phyloP scores from a whole-genome alignment of 2,888 invertebrate species.

The Rhagonycha fulva region DNA sequence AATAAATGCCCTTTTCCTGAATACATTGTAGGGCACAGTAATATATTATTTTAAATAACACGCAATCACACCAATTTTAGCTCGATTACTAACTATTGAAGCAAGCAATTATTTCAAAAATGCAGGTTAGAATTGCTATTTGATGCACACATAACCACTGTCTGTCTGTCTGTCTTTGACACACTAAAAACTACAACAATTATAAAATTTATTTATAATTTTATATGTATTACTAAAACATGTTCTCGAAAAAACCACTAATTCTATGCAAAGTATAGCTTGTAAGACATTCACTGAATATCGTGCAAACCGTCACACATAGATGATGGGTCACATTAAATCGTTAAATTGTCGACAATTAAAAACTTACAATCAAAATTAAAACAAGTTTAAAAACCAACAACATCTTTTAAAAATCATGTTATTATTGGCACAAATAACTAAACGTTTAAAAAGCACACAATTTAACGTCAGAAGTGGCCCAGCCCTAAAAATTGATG shows the following conservation, averaged over 20 bases:
- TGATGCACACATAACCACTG: not conserved
- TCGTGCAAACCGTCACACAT: constrained; percentile 35
- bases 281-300: constrained; percentile 57
- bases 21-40: constrained; percentile 39
- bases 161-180: not conserved
- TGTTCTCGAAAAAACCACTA: constrained; percentile 80
- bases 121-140: not conserved
- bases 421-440: not conserved
- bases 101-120: not conserved
- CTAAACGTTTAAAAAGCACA: constrained; percentile 5
- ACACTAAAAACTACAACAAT: not conserved
- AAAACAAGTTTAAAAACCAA: not conserved
- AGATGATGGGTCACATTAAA: constrained; percentile 30
- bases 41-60: constrained; percentile 11
- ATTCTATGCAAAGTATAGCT: constrained; percentile 93
- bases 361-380: not conserved
- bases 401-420: not conserved
- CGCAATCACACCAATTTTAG: constrained; percentile 15
- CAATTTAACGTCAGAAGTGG: constrained; percentile 33
- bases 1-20: constrained; percentile 82
- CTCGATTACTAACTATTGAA: not conserved
- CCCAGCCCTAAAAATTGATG: constrained; percentile 22
- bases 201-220: not conserved
- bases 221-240: constrained; percentile 1
- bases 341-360: constrained; percentile 6